Conservation (phyloP, 35 echinoderm and acorn worm species). For the Holothuria glaberrima region DNA sequence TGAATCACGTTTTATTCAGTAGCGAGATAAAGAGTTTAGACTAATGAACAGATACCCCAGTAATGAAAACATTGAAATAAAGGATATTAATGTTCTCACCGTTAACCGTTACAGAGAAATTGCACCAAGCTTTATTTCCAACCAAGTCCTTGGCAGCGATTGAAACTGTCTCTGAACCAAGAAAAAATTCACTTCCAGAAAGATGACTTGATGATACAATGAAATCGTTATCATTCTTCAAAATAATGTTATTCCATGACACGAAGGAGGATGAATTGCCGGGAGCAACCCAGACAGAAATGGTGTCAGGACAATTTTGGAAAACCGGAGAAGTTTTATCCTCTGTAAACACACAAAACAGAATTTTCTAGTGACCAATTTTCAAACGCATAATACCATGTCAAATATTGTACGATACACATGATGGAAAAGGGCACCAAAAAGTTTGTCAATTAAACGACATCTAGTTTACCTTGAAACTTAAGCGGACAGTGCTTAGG, state of each 20-base stretch:
- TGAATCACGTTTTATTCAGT: no score
- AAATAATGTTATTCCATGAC: not conserved
- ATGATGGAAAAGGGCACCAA: no score
- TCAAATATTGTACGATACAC: no score
- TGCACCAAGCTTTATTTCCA: constrained; percentile 10
- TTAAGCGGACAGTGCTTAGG: no score
- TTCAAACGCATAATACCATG: no score
- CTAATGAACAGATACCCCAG: no score
- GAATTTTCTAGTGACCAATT: no score
- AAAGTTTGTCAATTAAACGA: no score
- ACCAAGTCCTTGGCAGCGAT: not conserved
- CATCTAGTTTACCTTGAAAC: no score
- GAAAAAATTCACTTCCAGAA: not conserved
- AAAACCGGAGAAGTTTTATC: not conserved
- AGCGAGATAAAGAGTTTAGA: no score
- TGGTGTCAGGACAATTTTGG: not conserved
- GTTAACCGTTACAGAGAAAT: constrained; percentile 2
- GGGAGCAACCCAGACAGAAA: not conserved
- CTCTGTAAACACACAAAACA: not conserved
- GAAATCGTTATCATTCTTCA: not conserved
- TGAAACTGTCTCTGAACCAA: not conserved
- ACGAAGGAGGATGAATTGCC: not conserved
- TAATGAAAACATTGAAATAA: no score
- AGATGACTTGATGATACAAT: not conserved
- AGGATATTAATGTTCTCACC: not conserved